phyloP scores from a whole-genome alignment of 2,113 vertebrate species.

The Indri indri region DNA sequence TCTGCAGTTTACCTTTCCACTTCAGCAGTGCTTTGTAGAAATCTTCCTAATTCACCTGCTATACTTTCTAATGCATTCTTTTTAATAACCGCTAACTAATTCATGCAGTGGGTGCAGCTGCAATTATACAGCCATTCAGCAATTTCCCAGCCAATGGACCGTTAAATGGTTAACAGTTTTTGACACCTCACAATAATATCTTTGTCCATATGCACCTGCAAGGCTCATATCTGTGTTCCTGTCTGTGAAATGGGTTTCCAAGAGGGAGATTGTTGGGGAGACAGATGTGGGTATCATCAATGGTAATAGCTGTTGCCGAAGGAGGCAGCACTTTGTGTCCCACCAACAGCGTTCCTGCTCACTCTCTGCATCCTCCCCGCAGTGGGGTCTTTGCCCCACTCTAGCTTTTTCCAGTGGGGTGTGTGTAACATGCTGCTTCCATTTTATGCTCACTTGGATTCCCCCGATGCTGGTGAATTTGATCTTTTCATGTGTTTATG shows the following conservation, averaged over 20 bases:
- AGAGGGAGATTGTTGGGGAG: neutral
- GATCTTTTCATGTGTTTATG: neutral
- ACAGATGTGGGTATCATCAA: neutral
- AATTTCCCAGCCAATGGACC: neutral
- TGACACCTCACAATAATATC: neutral
- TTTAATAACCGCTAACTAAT: neutral
- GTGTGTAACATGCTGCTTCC: neutral
- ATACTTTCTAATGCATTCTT: neutral
- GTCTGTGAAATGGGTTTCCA: neutral
- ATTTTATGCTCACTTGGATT: neutral
- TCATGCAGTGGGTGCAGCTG: fast-evolving
- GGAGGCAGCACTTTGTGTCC: fast-evolving
- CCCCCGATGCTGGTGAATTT: neutral
- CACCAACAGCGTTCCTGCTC: fast-evolving
- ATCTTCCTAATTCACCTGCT: neutral
- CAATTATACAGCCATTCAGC: neutral
- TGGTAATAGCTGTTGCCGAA: neutral
- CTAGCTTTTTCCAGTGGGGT: no score
- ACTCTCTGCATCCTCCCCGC: neutral
- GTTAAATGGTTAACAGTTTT: neutral
- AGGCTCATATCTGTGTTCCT: neutral
- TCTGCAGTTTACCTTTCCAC: no score
- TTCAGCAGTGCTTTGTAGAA: neutral
- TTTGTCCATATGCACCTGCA: neutral
- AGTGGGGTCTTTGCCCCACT: fast-evolving